A percentile compares a stretch with the other conserved stretches of the same genome.
Evolutionary conservation across 2,888 invertebrate species (phyloP).

Genomic region (Chymomyza caudatula): DNA sequence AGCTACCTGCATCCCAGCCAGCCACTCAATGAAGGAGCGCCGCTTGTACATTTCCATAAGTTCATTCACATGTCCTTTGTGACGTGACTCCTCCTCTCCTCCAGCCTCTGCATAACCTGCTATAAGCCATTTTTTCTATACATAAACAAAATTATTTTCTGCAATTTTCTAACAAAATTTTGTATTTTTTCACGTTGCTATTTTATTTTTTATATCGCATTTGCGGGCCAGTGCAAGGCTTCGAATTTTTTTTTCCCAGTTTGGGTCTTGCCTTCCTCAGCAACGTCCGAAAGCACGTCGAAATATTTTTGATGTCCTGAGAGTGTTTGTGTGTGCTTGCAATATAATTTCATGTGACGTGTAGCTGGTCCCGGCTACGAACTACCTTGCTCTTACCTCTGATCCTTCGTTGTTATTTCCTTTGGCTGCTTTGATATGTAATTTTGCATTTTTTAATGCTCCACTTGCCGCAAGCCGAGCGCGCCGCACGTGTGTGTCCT

Average conservation of each 20-base stretch:
- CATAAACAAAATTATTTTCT: conserved; percentile 64
- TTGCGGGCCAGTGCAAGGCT: neutral
- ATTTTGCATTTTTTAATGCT: conserved; percentile 72
- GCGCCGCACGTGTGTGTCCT: conserved; percentile 8
- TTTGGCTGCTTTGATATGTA: conserved; percentile 67
- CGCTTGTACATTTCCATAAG: conserved; percentile 52
- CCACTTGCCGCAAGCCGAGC: conserved; percentile 55
- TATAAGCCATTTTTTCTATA: conserved; percentile 29
- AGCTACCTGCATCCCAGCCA: neutral
- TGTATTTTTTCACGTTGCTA: conserved; percentile 50
- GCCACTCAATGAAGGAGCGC: neutral
- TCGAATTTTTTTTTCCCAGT: conserved; percentile 15
- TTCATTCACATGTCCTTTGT: conserved; percentile 38
- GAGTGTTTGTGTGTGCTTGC: conserved; percentile 12
- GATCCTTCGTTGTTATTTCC: conserved; percentile 12
- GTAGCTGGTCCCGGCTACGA: conserved; percentile 37
- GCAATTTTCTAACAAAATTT: conserved; percentile 69
- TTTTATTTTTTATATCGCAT: conserved; percentile 45
- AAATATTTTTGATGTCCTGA: conserved; percentile 61
- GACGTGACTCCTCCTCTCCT: conserved; percentile 17
- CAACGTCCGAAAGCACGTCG: conserved; percentile 45
- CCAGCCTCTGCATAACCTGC: neutral
- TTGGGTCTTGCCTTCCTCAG: conserved; percentile 33
- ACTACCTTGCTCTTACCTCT: conserved; percentile 24
- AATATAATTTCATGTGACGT: conserved; percentile 72